Percentiles rank a stretch among this genome's conserved stretches.
Evolutionary conservation across 2,888 invertebrate genomes (phyloP).

Genomic region (Smittia sp.): DNA sequence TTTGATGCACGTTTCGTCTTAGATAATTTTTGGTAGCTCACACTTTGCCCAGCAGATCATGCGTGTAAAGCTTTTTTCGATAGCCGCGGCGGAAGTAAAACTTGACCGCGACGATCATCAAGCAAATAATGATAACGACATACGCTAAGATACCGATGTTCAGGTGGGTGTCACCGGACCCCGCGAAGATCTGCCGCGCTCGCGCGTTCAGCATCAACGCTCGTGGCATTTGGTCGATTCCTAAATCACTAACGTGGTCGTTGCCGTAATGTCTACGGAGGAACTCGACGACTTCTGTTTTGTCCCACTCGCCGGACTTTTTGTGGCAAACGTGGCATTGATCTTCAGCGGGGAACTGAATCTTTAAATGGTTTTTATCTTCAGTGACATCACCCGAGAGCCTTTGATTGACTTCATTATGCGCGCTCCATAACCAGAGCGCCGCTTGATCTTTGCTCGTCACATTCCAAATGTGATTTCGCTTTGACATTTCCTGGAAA

Average conservation of each 20-base stretch:
- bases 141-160: constrained; percentile 75
- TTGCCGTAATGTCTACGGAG: constrained; percentile 51
- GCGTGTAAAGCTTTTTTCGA: constrained; percentile 70
- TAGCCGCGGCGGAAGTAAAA: constrained; percentile 66
- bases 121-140: constrained; percentile 70
- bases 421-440: constrained; percentile 91
- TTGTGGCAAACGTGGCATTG: constrained; percentile 66
- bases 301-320: constrained; percentile 48
- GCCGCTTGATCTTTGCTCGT: constrained; percentile 71
- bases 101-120: constrained; percentile 72
- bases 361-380: constrained; percentile 85
- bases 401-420: constrained; percentile 89
- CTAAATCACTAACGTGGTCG: constrained; percentile 49
- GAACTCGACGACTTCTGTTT: constrained; percentile 49
- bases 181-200: constrained; percentile 48
- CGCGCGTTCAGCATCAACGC: constrained; percentile 47
- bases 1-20: too few relatives aligned
- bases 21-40: constrained; percentile 52
- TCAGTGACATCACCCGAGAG: constrained; percentile 83
- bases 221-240: constrained; percentile 46
- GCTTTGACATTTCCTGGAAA: constrained; percentile 80
- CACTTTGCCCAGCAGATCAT: constrained; percentile 69
- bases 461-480: constrained; percentile 67
- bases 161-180: constrained; percentile 52
- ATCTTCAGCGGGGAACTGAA: constrained; percentile 73